Percentiles rank a stretch among this genome's conserved stretches.
These are phyloP conservation scores for Rhinolophus sinicus DNA, from an alignment of 2,113 vertebrate genomes.

Conservation along the genomic window DNA sequence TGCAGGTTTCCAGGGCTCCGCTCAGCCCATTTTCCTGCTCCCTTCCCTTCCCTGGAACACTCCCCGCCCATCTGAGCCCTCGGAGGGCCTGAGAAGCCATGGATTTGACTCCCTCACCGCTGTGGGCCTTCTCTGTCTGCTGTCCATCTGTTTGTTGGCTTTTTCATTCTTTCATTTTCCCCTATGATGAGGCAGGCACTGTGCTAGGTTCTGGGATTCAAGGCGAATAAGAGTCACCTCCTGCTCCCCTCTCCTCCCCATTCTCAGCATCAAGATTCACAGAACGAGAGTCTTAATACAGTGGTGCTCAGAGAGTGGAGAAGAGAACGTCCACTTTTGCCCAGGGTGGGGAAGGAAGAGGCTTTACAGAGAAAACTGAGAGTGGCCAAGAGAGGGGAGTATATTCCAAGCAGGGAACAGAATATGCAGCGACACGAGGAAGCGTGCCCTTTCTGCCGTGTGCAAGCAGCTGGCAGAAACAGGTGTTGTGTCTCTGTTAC, in stretches of 20 bases:
- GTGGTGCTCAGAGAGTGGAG: neutral
- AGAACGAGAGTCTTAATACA: neutral
- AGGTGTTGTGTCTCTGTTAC: neutral
- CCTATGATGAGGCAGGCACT: neutral
- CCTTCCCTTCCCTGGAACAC: neutral
- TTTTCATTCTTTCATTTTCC: neutral
- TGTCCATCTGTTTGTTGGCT: accelerated
- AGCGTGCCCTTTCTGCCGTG: neutral
- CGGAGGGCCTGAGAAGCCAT: neutral
- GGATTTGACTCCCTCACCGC: neutral
- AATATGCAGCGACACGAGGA: neutral
- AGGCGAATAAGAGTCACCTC: neutral
- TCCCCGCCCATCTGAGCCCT: neutral
- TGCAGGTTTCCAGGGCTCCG: neutral
- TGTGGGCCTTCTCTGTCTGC: neutral
- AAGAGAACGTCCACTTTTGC: neutral
- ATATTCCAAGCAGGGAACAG: neutral
- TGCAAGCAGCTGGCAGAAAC: neutral
- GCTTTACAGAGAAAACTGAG: neutral
- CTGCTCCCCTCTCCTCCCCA: neutral
- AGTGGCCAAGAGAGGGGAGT: accelerated
- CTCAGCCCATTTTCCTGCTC: neutral
- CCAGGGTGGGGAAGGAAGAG: neutral
- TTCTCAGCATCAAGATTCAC: neutral
- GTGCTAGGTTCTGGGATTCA: neutral